Base-by-base conservation (phyloP, 2,888 invertebrate species). In the Cyaniris semiargus region DNA sequence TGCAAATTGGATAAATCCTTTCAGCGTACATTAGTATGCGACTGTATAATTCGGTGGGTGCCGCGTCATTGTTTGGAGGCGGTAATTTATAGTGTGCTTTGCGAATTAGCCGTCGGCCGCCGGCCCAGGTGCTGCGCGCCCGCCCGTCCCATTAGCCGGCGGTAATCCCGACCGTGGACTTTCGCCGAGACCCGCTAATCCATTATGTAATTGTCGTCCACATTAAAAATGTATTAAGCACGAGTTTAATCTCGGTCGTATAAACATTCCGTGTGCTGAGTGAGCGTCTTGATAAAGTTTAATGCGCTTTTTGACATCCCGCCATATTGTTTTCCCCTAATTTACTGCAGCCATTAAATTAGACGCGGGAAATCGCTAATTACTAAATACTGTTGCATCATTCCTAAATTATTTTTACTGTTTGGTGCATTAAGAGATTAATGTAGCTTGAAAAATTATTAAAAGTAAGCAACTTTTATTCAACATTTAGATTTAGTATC, bases 51-150 rank as follows among this genome's bases (percentile, higher is more conserved):
- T 88, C 86, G 84, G 81, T 76, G 71, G 79, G 79, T 77, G 85
- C 80, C 79, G 78, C 87, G 87, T 89, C 90, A 90, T 91, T 92
- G 91, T 92, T 92, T 91, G 86, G 85, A 82, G 84, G 81, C 84
- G 83, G 89, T 92, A 90, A 91, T 92, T 91, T 90, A 91, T 91
- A 89, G 88, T 87, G 88, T 89, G 88, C 88, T 91, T 88, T 86
- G 86, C 85, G 85, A 90, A 91, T 92, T 92, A 92, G 88, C 87
- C 85, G 83, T 8, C 60, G 82, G 83, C 82, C 83, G 79, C 84
- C 83, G 86, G 84, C 86, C 85, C 91, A 91, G 91, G 90, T 92
- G 89, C 66, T 31, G 66, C 15, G 85, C 85, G 86, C 85, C 86
- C 66, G 27, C 1, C 83, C 82, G 85, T 83, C 81, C 88, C 88